Evolutionary conservation across 92 coral and sea anemone species (phyloP).

Genomic region (Paramuricea clavata): DNA sequence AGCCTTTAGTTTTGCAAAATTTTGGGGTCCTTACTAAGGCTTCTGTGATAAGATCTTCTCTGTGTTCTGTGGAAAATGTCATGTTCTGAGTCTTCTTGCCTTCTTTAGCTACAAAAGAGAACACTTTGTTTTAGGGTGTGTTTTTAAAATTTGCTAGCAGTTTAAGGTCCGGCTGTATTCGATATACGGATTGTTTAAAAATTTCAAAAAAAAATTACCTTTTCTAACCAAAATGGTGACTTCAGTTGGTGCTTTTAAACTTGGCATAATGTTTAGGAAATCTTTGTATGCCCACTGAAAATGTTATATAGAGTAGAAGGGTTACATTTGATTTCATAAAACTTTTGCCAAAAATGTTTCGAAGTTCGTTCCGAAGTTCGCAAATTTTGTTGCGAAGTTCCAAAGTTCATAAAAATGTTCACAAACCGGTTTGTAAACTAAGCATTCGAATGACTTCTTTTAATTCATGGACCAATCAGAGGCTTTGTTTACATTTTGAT

Average conservation of each 20-base stretch:
- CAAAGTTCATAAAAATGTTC: too few species aligned
- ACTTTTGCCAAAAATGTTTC: too few species aligned
- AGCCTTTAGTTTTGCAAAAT: too few species aligned
- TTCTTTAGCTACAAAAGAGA: slow-evolving; percentile 41
- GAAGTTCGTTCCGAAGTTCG: too few species aligned
- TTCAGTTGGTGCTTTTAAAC: slow-evolving; percentile 87
- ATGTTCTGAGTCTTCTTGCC: slow-evolving; percentile 95
- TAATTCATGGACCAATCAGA: too few species aligned
- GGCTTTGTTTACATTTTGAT: too few species aligned
- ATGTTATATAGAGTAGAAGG: not conserved
- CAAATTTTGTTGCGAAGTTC: too few species aligned
- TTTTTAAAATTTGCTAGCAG: not conserved
- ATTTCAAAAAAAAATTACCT: slow-evolving; percentile 53
- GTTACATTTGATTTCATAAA: too few species aligned
- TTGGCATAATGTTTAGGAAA: slow-evolving; percentile 91
- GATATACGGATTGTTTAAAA: not conserved
- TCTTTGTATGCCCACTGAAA: slow-evolving; percentile 96
- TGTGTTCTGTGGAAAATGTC: slow-evolving; percentile 99
- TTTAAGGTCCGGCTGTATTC: not conserved
- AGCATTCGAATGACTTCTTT: too few species aligned
- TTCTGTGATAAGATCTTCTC: slow-evolving; percentile 94
- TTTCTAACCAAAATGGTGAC: slow-evolving; percentile 92
- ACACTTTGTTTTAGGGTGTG: not conserved
- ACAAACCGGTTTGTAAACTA: too few species aligned
- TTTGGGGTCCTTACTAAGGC: slow-evolving; percentile 79